Base-by-base conservation (phyloP, 1,140 invertebrate genomes). In the Drosophila micromelanica region DNA sequence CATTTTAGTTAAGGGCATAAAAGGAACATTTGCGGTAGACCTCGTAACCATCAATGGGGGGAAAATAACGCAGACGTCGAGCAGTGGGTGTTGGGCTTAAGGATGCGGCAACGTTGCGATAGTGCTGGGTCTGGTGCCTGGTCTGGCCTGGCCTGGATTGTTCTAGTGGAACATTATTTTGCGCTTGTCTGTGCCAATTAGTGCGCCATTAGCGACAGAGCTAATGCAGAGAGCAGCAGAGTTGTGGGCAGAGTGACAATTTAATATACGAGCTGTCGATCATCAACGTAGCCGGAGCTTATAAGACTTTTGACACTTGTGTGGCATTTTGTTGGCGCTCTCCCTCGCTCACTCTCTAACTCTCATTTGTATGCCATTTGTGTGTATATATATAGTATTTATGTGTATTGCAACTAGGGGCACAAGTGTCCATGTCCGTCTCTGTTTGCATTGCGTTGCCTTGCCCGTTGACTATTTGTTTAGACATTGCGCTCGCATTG, bases 341-440 rank as follows among this genome's bases (percentile, higher is more conserved):
- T 20, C 32, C 32, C 20, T 23, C 20, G 20, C 20, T 23, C 3
- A 23, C 32, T 35, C 17, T 17, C 40, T 37, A 20, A 38, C 62
- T 52, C 60, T 56, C 62, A 65, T 70, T 55, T 63, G 67, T 62
- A 48, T 30, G 42, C 38, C 57, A 63, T n/a, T n/a, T n/a, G n/a
- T n/a, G n/a, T 23, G 46, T 51, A 59, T 35, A 27, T 7, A 6
- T 37, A 17, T 55, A 20, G 6, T 30, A 59, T 76, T 5, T 27
- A 0, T 27, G 27, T 27, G 27, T 27, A 27, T 27, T 27, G 78
- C 61, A 70, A 35, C 78, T 73, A 80, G 65, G 73, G 52, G 82
- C 78, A 78, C 81, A 84, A 85, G 80, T 85, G 73, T 85, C 81
- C 81, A 79, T 82, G 54, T 78, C 76, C 76, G 73, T 76, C 68